Percentiles rank a stretch among this genome's conserved stretches.
Evolutionary conservation across 2,888 invertebrate species (phyloP).

Genomic region (Anoncus sp.): DNA sequence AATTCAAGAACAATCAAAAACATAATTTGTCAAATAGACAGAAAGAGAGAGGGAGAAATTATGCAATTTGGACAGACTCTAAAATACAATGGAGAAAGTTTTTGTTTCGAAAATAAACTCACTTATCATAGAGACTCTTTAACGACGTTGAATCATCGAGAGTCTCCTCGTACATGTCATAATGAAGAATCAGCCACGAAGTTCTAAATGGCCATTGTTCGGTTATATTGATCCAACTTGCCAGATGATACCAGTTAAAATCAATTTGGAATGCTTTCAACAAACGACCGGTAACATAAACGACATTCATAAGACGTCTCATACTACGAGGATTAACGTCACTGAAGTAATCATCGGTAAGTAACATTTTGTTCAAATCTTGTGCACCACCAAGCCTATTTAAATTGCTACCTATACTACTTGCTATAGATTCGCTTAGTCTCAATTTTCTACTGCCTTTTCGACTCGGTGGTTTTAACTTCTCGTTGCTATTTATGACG

Average conservation of each 20-base stretch:
- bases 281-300: constrained; percentile 97
- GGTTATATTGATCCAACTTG: constrained; percentile 99
- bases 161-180: constrained; percentile 94
- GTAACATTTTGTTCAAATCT: constrained; percentile 91
- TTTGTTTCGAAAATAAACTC: constrained; percentile 78
- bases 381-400: constrained; percentile 91
- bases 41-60: not conserved
- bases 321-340: constrained; percentile 99
- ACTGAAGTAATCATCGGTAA: constrained; percentile 99
- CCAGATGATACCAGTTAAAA: constrained; percentile 99
- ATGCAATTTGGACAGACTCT: not conserved
- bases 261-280: constrained; percentile 99
- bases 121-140: constrained; percentile 97
- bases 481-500: constrained; percentile 94
- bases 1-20: constrained; percentile 34
- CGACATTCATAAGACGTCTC: constrained; percentile 98
- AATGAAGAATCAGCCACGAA: constrained; percentile 98
- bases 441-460: constrained; percentile 90
- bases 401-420: constrained; percentile 95
- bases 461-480: constrained; percentile 86
- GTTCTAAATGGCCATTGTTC: constrained; percentile 99
- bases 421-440: constrained; percentile 95
- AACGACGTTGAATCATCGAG: constrained; percentile 94
- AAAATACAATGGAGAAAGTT: no score
- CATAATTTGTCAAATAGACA: no score